Conservation (phyloP, 2,888 invertebrate species). For the Lacanobia oleracea region DNA sequence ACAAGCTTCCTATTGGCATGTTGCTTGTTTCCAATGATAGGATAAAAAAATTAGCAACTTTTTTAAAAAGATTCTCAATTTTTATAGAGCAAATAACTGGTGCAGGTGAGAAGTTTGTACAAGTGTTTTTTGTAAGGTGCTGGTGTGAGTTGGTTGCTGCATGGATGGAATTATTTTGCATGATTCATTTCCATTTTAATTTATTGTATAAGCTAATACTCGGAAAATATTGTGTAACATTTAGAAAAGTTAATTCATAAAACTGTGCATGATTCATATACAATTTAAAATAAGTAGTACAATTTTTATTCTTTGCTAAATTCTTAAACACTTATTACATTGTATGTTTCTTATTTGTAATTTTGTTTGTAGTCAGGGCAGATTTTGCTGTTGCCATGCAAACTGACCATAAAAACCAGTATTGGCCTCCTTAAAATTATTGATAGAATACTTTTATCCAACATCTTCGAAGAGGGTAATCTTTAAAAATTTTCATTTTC, state of each 20-base stretch:
- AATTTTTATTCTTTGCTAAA: too few relatives aligned
- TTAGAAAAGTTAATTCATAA: not conserved
- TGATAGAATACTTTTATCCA: not conserved
- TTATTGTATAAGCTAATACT: not conserved
- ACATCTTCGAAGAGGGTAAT: accelerated
- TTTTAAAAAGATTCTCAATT: not conserved
- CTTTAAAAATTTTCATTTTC: not conserved
- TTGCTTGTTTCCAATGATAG: constrained; percentile 10
- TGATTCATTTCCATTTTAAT: constrained; percentile 32
- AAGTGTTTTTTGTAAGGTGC: constrained; percentile 29
- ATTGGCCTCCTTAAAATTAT: too few relatives aligned
- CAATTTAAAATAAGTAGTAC: constrained; percentile 2
- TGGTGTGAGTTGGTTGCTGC: constrained; percentile 25
- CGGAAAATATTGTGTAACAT: constrained; percentile 42
- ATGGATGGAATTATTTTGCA: constrained; percentile 49
- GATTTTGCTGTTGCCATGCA: not conserved
- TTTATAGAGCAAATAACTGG: constrained; percentile 11
- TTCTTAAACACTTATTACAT: too few relatives aligned
- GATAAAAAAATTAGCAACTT: not conserved
- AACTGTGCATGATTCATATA: constrained; percentile 15
- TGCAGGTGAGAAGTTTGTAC: constrained; percentile 35
- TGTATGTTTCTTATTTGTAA: too few relatives aligned
- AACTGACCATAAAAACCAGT: not conserved
- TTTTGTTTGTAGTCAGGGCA: too few relatives aligned
- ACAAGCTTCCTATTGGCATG: constrained; percentile 49